Base-by-base conservation (phyloP, 1,140 invertebrate genomes). In the Bombus cullumanus region DNA sequence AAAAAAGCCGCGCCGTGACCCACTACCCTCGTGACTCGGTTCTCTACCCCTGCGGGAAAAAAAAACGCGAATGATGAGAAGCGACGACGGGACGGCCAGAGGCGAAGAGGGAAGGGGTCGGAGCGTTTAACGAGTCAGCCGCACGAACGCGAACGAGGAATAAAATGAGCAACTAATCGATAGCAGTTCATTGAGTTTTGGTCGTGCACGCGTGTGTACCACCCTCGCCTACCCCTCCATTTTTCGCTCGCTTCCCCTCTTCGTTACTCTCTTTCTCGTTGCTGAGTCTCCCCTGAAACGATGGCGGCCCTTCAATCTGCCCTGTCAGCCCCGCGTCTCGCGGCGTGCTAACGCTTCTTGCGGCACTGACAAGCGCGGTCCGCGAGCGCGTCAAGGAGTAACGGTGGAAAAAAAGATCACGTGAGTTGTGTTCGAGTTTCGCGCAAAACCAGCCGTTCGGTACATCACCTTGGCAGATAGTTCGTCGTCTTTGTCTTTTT, bases 121-220 rank as follows among this genome's bases (percentile, higher is more conserved):
- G 79, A 85, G 57, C 81, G 72, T 91, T 91, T 91, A 88, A 88
- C 90, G 85, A 89, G 73, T 89, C 88, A 86, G 85, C 88, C 81
- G 86, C 92, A 90, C 90, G 85, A 91, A 92, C 86, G 79, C 88
- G 91, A 77, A 77, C 75, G 75, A 90, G 81, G 87, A 91, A 89
- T 91, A 91, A 94, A 94, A 92, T 93, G 93, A 94, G 92, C 91
- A 92, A 87, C 92, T 92, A 93, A 94, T 94, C 94, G 93, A 94
- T 94, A 94, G 86, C 88, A 92, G 93, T 94, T 94, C 93, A 93
- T 94, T 94, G 94, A 94, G 93, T 94, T 94, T 94, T 91, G 90
- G 93, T 75, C 88, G 89, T 88, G 85, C 87, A 69, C 90, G 86
- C 87, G 89, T 28, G 39, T 72, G n/a, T 43, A 18, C 89, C 77